phyloP scores from a whole-genome alignment of 2,888 invertebrate genomes.

The Pseudococcus jackbeardsleyi region DNA sequence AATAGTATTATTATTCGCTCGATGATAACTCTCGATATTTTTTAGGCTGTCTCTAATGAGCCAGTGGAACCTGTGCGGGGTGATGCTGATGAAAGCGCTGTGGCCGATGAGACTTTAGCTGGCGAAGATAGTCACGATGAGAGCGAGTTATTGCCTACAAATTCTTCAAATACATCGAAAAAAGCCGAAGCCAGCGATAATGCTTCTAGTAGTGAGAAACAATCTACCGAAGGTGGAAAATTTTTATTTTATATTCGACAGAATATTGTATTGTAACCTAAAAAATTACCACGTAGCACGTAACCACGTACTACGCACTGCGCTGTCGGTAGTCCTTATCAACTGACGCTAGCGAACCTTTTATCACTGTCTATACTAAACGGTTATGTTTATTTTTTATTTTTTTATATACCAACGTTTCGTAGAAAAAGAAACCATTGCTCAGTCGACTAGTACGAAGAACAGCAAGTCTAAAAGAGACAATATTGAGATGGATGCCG shows the following conservation, averaged over 20 bases:
- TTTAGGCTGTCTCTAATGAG: constrained; percentile 68
- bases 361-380: too few species aligned
- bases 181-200: neutral
- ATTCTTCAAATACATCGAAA: neutral
- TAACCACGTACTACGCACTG: too few species aligned
- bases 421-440: neutral
- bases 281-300: neutral
- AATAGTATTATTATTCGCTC: neutral
- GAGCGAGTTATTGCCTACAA: neutral
- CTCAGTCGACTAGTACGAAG: neutral
- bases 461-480: constrained; percentile 15
- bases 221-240: neutral
- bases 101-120: too few species aligned
- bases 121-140: too few species aligned
- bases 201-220: neutral
- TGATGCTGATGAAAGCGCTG: too few species aligned
- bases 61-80: too few species aligned
- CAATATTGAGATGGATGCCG: constrained; percentile 10
- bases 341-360: too few species aligned
- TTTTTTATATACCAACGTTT: neutral
- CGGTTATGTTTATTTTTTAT: too few species aligned
- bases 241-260: neutral
- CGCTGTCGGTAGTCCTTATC: too few species aligned
- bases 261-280: too few species aligned
- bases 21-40: neutral